Evolutionary conservation across 2,888 invertebrate genomes (phyloP), one percentile per base, ranked within the genome.

Genomic region (Heliconius hortense): DNA sequence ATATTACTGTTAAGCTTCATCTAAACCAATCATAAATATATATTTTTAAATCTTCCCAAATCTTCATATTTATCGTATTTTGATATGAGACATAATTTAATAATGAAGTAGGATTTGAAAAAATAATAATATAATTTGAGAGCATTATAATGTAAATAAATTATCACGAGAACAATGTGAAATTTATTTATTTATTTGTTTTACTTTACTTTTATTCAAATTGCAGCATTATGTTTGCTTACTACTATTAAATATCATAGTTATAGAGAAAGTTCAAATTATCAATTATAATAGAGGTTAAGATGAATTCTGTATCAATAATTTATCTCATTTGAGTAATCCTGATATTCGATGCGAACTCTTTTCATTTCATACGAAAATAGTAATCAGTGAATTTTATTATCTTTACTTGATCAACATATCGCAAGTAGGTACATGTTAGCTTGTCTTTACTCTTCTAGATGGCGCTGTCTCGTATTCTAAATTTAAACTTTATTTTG

Each of bases 381-480:
- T 56, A 56, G 10, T 56, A n/a, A 56, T 0, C n/a, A 56, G n/a
- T 10, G 10, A 56, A n/a, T 7, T 7, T 53, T 21, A 1, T 56
- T 53, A n/a, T n/a, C n/a, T n/a, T 56, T 56, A 56, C 18, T 48
- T 56, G 56, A n/a, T 7, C n/a, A 48, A 48, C 48, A 48, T 21
- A 21, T 48, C 43, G 7, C 48, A 48, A 28, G 28, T 28, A 28
- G 28, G 7, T 21, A 48, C 48, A 21, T 56, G 2, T 10, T 64
- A 43, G 24, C 39, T 66, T 39, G 15, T 39, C n/a, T 66, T 66
- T 24, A 66, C 15, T 24, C 13, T 7, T 39, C 24, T 66, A 66
- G 66, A 66, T 66, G 66, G 66, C 66, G 66, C 8, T 39, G n/a
- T 39, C 21, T 39, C 18, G 7, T 35, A 64, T 64, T n/a, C n/a